Evolutionary conservation across 2,797 vertebrate species (phyloP), one percentile per base, ranked within the genome.

Genomic region (Pantherophis alleghaniensis): DNA sequence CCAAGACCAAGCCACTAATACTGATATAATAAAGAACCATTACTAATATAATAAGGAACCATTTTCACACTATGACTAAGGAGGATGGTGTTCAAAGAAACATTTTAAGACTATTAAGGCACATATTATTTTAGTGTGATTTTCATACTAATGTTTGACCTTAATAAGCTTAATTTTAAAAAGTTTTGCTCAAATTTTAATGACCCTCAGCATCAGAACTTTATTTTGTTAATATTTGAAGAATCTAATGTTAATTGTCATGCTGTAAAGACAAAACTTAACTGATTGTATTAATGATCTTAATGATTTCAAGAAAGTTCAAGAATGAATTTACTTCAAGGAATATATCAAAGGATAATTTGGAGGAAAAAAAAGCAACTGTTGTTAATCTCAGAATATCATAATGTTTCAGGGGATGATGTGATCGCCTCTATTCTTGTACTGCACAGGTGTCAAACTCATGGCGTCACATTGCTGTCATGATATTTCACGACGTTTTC

Each of bases 131-230:
- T 96, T 69, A 95, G 11, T 94, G 92, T 94, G 79, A 53, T 96
- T 95, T 95, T 92, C 93, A 89, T 93, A 79, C 86, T 95, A 94
- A 92, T 94, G 95, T 96, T 51, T 97, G 96, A 96, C 94, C 95
- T 95, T 96, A 95, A 88, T 42, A 90, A 87, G 87, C 87, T 95
- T 94, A 93, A 91, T 87, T 59, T 94, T 95, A 92, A 91, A 94
- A 94, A 87, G 56, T 92, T 51, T 20, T 95, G 86, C 28, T 57
- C 2, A 26, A 89, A 92, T 94, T 95, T 95, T 92, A 95, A 93
- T 94, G 87, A 90, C 92, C 94, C 56, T 94, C 94, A 94, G 7
- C 93, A 94, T 90, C 51, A 53, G 51, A 53, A 53, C 51, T 53
- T 14, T 89, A 86, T 3, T 42, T 91, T 9, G 22, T 47, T 53